These are phyloP conservation scores for Hirtodrosophila confusa DNA, from an alignment of 2,888 invertebrate species.

Conservation along the genomic window DNA sequence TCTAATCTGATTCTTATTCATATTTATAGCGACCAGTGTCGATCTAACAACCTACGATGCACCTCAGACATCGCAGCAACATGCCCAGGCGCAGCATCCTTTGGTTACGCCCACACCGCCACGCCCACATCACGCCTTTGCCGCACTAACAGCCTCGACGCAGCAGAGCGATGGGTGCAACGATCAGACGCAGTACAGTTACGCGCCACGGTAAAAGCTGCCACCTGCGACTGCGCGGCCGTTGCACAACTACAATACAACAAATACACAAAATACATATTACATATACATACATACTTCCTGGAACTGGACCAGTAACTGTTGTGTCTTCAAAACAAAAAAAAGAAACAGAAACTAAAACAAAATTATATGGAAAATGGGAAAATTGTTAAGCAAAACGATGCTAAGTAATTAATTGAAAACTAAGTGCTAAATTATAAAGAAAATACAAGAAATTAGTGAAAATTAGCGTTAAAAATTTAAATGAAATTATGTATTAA, in stretches of 20 bases:
- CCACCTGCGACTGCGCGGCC: slow-evolving; percentile 15
- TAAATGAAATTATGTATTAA: slow-evolving; percentile 26
- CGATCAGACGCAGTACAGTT: slow-evolving; percentile 64
- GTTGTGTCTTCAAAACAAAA: slow-evolving; percentile 84
- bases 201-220: slow-evolving; percentile 64
- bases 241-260: slow-evolving; percentile 32
- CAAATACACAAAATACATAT: slow-evolving; percentile 43
- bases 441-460: slow-evolving; percentile 52
- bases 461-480: slow-evolving; percentile 61
- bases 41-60: slow-evolving; percentile 59
- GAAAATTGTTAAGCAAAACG: slow-evolving; percentile 56
- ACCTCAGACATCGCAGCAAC: slow-evolving; percentile 24
- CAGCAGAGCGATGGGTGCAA: slow-evolving; percentile 63
- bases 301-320: slow-evolving; percentile 85
- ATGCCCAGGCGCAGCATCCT: slow-evolving; percentile 34
- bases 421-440: slow-evolving; percentile 73
- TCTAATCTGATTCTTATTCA: not conserved
- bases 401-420: slow-evolving; percentile 51
- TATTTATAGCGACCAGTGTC: slow-evolving; percentile 52
- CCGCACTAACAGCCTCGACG: slow-evolving; percentile 56
- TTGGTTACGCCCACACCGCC: slow-evolving; percentile 34
- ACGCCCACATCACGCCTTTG: slow-evolving; percentile 68
- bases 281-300: slow-evolving; percentile 73
- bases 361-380: slow-evolving; percentile 45
- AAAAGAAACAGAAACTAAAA: slow-evolving; percentile 30